Conservation (phyloP, 2,797 vertebrate genomes). For the Macrochelys suwanniensis region DNA sequence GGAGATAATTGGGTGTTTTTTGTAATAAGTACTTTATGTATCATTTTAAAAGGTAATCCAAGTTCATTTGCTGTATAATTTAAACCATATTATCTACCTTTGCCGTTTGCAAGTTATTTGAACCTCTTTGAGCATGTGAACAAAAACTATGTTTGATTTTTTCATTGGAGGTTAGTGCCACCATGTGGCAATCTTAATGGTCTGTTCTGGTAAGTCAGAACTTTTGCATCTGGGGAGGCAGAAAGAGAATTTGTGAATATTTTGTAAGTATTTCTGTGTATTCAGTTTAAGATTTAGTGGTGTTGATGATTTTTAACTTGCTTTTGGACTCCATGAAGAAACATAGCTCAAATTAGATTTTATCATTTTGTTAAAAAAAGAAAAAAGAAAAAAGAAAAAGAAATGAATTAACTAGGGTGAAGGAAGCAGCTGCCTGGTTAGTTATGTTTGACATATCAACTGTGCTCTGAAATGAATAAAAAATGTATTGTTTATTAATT, state of each 20-base stretch:
- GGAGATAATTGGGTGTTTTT: neutral
- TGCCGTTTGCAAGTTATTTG: fast-evolving
- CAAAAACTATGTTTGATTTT: neutral
- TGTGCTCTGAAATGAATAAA: neutral
- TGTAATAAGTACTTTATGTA: fast-evolving
- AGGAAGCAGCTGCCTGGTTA: fast-evolving
- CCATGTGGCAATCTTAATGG: neutral
- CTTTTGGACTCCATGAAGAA: neutral
- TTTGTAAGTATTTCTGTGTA: fast-evolving
- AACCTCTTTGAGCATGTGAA: neutral
- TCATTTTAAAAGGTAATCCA: fast-evolving
- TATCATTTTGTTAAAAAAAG: neutral
- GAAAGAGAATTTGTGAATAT: neutral
- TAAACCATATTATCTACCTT: neutral
- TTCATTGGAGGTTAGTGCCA: constrained; percentile 34
- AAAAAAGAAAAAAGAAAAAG: neutral
- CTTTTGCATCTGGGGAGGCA: fast-evolving
- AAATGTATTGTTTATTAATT: neutral
- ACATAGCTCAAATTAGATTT: neutral
- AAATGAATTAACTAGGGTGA: fast-evolving
- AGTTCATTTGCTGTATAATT: fast-evolving
- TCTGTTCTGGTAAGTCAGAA: neutral
- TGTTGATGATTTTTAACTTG: neutral
- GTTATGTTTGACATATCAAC: fast-evolving
- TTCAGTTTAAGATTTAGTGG: neutral